Base-by-base conservation (phyloP, 2,797 vertebrate species). In the Rhadinocentrus ornatus region DNA sequence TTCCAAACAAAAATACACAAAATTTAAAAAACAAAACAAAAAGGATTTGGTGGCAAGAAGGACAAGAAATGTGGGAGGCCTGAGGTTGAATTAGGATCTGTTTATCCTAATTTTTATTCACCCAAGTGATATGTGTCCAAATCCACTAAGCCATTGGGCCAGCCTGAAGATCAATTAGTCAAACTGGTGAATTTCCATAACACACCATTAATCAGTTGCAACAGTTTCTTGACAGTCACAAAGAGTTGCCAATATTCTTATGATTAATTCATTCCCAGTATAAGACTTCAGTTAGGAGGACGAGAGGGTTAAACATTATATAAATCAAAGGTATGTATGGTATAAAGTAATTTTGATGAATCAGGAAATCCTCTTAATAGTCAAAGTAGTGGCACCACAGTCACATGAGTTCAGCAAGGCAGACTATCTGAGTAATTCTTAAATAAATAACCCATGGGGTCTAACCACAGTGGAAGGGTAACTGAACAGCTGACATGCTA, bases 321-420 rank as follows among this genome's bases (percentile, higher is more conserved):
- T 12, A 57, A 54, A 18, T 31, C n/a, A 66, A 62, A 75, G 12
- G 37, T 72, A 62, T 66, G 37, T 72, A 62, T 66, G 66, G 32
- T 69, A 44, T 65, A 44, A 56, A 58, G 56, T 35, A 61, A 55
- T 64, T 52, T 39, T 29, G 27, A 68, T 39, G 24, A 48, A 32
- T 57, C n/a, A 55, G 64, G 24, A 71, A 44, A 48, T 55, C 39
- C 44, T 76, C 22, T 69, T 16, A 69, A 61, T 66, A 34, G 20
- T 10, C 62, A 10, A 8, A 57, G 15, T 9, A 27, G 29, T 22
- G 27, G n/a, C n/a, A n/a, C 16, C 55, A 29, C 41, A 67, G 37
- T 13, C 64, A 71, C 4, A 50, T 50, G 55, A 80, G 37, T 26
- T 39, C 18, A 41, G 8, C 26, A 15, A 52, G 37, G 34, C 15